phyloP scores from a whole-genome alignment of 2,797 vertebrate genomes.

The Sebastes glaucus region DNA sequence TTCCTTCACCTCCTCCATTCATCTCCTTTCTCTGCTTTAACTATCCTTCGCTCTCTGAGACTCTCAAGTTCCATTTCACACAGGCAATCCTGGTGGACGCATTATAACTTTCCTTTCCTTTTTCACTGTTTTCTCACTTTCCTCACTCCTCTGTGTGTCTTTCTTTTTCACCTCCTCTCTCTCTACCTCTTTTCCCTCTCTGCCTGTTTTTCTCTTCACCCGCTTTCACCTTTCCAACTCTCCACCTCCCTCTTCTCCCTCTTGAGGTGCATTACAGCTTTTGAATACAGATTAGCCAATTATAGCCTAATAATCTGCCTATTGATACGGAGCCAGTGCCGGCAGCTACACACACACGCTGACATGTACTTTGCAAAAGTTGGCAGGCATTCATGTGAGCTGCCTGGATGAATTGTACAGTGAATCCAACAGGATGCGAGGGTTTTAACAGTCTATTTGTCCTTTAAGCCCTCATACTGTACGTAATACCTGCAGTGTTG shows the following conservation, averaged over 20 bases:
- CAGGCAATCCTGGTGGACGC: constrained; percentile 27
- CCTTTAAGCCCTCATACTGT: neutral
- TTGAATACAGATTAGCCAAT: constrained; percentile 63
- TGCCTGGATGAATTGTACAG: constrained; percentile 7
- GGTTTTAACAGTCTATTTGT: constrained; percentile 9
- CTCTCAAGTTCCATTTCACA: constrained; percentile 7
- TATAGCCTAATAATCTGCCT: constrained; percentile 32
- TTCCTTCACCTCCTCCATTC: constrained; percentile 53
- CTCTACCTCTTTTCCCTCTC: neutral
- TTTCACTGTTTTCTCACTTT: constrained; percentile 3
- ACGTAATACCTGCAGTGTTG: constrained; percentile 6
- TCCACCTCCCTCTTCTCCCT: constrained; percentile 28
- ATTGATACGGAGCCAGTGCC: constrained; percentile 33
- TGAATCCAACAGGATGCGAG: constrained; percentile 33
- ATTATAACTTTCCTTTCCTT: constrained; percentile 23
- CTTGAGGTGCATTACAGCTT: constrained; percentile 33
- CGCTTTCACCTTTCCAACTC: constrained; percentile 35
- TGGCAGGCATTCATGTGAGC: constrained; percentile 52
- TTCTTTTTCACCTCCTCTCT: constrained; percentile 6
- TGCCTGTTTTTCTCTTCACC: constrained; percentile 58
- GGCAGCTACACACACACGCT: constrained; percentile 24
- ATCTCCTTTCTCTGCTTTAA: constrained; percentile 21
- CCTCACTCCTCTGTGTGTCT: neutral
- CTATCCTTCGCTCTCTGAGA: neutral
- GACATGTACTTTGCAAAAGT: constrained; percentile 13